Evolutionary conservation across 2,888 invertebrate genomes (phyloP).

Genomic region (Ochlodes sylvanus): DNA sequence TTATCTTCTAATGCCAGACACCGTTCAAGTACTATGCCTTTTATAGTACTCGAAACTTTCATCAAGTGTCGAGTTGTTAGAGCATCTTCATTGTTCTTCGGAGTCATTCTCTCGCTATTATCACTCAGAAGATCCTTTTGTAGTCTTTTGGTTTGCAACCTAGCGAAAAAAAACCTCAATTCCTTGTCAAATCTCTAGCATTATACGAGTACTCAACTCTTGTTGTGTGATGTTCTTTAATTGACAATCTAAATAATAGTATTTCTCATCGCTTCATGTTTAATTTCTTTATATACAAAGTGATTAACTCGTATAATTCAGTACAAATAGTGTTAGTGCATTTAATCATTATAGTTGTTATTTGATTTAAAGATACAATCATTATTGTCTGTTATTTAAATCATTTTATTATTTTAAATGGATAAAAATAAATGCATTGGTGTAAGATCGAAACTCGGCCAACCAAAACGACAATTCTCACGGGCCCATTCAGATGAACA

Average conservation of each 20-base stretch:
- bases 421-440: neutral
- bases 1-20: constrained; percentile 23
- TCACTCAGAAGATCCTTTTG: constrained; percentile 65
- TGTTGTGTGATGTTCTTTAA: constrained; percentile 9
- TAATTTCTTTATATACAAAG: no score
- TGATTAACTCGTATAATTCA: no score
- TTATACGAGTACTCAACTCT: constrained; percentile 16
- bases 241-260: neutral
- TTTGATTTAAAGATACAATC: no score
- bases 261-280: neutral
- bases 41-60: constrained; percentile 57
- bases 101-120: constrained; percentile 63
- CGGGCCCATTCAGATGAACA: constrained; percentile 45
- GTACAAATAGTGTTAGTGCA: no score
- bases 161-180: constrained; percentile 56
- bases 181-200: constrained; percentile 50
- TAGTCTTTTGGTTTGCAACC: constrained; percentile 53
- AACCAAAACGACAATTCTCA: constrained; percentile 46
- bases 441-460: constrained; percentile 39
- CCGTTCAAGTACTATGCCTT: constrained; percentile 22
- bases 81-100: constrained; percentile 63
- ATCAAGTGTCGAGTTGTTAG: constrained; percentile 62
- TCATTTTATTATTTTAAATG: no score
- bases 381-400: no score
- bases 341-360: no score